Base-by-base conservation (phyloP, 2,113 vertebrate genomes). In the Sinocyclocheilus maitianheensis region DNA sequence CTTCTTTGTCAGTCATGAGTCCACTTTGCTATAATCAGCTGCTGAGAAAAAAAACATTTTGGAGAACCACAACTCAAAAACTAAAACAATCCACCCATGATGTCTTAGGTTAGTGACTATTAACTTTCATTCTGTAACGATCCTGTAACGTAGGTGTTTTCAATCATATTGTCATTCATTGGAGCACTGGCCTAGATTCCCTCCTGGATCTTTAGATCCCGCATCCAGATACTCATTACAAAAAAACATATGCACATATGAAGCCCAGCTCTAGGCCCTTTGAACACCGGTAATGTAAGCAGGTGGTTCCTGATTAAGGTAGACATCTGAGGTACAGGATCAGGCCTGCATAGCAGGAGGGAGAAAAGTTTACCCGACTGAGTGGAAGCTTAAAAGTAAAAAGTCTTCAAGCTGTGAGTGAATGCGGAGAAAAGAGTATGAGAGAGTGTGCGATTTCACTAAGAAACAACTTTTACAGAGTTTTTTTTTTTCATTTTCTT, bases 281-380 rank as follows among this genome's bases (percentile, higher is more conserved):
- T 87, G 87, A 87, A 87, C 82, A 80, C 18, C 10, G 48, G 58
- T 85, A 84, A 87, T 81, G 77, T 48, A 85, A 83, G 86, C 86
- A 78, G 86, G 74, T 84, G 74, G 22, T 60, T 83, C 75, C 7
- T 87, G 75, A 84, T 87, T 26, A 81, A 43, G 77, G 43, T 65
- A 26, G 78, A 82, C 80, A 82, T 69, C 80, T 72, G 24, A 79
- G 63, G 46, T 43, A 79, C 63, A 55, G 11, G 51, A 43, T 86
- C 55, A 81, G 67, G 12, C 5, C 53, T 63, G 85, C 24, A 75
- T 37, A 81, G 55, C 77, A 86, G 67, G 30, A 48, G 16, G 24
- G 14, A 30, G 48, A 40, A 71, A 79, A 60, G 8, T 71, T 81
- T 60, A 60, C 55, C 5, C 24, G 77, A 62, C 78, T 63, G 40